A percentile compares a stretch with the other conserved stretches of the same genome.
phyloP scores from a whole-genome alignment of 2,797 vertebrate genomes.

The Eospalax fontanierii region DNA sequence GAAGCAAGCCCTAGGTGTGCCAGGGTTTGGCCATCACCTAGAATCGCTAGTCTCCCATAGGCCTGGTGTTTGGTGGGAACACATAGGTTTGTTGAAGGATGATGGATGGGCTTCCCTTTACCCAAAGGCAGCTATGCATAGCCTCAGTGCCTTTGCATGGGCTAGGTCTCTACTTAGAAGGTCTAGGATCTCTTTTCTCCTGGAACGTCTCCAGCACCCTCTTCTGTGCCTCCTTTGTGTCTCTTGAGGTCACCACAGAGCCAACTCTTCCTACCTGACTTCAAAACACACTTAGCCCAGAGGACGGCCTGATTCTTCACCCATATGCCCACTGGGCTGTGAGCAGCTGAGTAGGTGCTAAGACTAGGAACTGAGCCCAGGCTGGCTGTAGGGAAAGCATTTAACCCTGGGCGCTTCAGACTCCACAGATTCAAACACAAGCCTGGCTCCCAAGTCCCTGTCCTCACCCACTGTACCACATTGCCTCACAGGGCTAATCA shows the following conservation, averaged over 20 bases:
- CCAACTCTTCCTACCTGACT: background rate
- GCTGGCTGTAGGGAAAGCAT: background rate
- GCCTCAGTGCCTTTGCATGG: background rate
- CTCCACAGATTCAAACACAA: background rate
- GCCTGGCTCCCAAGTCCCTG: background rate
- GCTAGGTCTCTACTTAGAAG: background rate
- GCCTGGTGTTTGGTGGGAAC: background rate
- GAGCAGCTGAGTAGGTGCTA: background rate
- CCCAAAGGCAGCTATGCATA: fast-evolving
- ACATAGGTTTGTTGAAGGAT: background rate
- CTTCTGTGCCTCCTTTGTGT: background rate
- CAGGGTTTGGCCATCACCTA: background rate
- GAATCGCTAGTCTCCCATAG: background rate
- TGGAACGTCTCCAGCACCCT: background rate
- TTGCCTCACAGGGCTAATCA: background rate
- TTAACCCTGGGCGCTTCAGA: background rate
- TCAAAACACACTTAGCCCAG: background rate
- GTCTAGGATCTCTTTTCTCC: background rate
- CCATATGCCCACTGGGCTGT: background rate
- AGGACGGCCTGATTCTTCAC: background rate
- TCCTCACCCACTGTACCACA: background rate
- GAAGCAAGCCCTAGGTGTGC: constrained; percentile 38
- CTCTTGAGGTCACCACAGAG: background rate
- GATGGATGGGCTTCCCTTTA: background rate
- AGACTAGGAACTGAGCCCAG: background rate